Percentiles rank a stretch among this genome's conserved stretches.
Evolutionary conservation across 2,888 invertebrate genomes (phyloP).

Genomic region (Phyllotreta striolata): DNA sequence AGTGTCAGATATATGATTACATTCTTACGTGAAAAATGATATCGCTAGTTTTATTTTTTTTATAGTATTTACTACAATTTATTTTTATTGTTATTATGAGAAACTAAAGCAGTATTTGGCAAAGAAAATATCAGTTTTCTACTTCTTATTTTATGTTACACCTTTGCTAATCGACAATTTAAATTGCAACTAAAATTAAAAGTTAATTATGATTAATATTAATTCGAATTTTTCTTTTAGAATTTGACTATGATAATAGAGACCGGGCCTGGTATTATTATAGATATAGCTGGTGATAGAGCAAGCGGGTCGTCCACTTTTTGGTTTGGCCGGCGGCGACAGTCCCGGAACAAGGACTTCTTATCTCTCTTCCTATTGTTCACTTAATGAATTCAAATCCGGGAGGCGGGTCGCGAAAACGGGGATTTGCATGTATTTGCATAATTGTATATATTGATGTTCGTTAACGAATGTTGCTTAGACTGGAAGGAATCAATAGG

Average conservation of each 20-base stretch:
- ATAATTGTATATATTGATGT: constrained; percentile 63
- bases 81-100: not conserved
- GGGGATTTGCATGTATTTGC: constrained; percentile 62
- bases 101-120: no score
- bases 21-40: constrained; percentile 22
- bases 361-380: constrained; percentile 61
- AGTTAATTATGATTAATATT: no score
- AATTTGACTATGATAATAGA: no score
- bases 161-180: no score
- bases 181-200: no score
- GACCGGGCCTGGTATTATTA: no score
- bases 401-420: constrained; percentile 59
- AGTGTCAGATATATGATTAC: constrained; percentile 27
- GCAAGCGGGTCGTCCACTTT: constrained; percentile 18
- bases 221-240: no score
- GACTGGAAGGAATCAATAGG: constrained; percentile 31
- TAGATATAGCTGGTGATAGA: not conserved
- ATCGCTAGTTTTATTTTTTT: constrained; percentile 15
- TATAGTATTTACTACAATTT: not conserved
- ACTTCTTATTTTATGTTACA: no score
- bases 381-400: constrained; percentile 61
- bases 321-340: constrained; percentile 44
- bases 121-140: no score
- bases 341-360: constrained; percentile 51
- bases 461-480: constrained; percentile 60